Percentiles rank a stretch among this genome's conserved stretches.
Evolutionary conservation across 2,797 vertebrate genomes (phyloP).

Genomic region (Brachymystax lenok): DNA sequence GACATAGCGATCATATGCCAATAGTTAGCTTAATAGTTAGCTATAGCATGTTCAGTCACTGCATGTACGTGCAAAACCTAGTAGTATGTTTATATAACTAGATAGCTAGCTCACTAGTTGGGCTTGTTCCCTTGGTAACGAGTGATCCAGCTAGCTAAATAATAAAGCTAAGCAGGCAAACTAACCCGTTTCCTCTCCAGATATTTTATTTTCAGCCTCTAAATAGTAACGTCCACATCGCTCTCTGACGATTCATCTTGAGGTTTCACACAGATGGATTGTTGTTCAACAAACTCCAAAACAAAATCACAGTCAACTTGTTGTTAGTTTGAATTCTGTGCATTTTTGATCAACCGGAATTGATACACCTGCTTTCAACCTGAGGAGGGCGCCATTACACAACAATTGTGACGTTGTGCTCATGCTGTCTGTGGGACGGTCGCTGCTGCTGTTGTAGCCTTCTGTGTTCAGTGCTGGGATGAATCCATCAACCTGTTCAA

Average conservation of each 20-base stretch:
- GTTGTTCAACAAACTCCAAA: neutral
- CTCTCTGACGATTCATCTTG: conserved; percentile 19
- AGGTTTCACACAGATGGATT: neutral
- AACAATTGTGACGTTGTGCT: neutral
- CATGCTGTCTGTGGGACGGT: neutral
- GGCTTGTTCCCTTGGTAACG: neutral
- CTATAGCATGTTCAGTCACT: neutral
- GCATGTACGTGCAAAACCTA: neutral
- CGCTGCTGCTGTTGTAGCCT: too few relatives aligned
- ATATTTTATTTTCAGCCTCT: conserved; percentile 46
- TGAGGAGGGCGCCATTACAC: neutral
- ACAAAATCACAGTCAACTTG: neutral
- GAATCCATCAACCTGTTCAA: too few relatives aligned
- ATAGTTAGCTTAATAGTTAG: neutral
- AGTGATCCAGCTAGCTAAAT: neutral
- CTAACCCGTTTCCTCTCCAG: conserved; percentile 50
- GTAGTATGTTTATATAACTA: neutral
- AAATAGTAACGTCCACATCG: neutral
- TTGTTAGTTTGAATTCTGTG: neutral
- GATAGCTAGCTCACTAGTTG: neutral
- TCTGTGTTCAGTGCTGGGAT: too few relatives aligned
- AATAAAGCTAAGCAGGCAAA: neutral
- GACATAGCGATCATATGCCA: neutral
- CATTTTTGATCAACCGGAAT: neutral
- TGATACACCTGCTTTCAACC: neutral